Evolutionary conservation across 2,113 vertebrate species (phyloP).

Genomic region (Paedocypris sp.): DNA sequence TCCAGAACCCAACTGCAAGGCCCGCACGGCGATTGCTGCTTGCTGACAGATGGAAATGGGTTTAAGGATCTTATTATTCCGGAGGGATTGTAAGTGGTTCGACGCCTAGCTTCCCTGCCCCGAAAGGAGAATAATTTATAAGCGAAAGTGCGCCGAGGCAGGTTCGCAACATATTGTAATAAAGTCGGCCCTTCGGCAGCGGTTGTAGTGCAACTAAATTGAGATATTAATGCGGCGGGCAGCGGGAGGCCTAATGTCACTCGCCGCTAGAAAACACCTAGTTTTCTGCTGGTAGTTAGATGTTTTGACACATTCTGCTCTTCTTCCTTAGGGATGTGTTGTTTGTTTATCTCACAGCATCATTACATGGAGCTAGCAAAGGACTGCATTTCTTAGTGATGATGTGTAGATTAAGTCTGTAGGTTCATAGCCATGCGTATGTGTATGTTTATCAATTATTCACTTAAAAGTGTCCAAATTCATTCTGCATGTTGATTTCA

Average conservation of each 20-base stretch:
- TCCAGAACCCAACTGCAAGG: neutral
- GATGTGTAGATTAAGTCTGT: no score
- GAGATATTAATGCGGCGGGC: slow-evolving; percentile 16
- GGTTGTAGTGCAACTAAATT: slow-evolving; percentile 27
- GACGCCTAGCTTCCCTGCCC: neutral
- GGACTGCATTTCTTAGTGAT: no score
- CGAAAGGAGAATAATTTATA: slow-evolving; percentile 20
- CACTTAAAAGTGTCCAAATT: no score
- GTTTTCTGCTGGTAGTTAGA: neutral
- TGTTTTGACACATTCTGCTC: neutral
- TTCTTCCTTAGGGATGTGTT: neutral
- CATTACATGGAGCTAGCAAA: neutral
- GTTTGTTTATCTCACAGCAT: slow-evolving; percentile 13
- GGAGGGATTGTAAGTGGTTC: neutral
- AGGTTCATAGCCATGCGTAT: no score
- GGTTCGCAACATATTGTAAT: slow-evolving; percentile 8
- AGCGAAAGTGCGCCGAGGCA: slow-evolving; percentile 7
- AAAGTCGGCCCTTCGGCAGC: slow-evolving; percentile 7
- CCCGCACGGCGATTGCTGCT: neutral
- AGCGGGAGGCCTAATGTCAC: no score
- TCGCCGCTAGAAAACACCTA: neutral
- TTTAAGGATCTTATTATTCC: slow-evolving; percentile 25
- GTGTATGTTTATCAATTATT: no score
- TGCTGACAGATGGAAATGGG: slow-evolving; percentile 9
- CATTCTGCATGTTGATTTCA: no score